A percentile compares a stretch with the other conserved stretches of the same genome.
phyloP scores from a whole-genome alignment of 2,113 vertebrate species.

The Xiphophorus hellerii region DNA sequence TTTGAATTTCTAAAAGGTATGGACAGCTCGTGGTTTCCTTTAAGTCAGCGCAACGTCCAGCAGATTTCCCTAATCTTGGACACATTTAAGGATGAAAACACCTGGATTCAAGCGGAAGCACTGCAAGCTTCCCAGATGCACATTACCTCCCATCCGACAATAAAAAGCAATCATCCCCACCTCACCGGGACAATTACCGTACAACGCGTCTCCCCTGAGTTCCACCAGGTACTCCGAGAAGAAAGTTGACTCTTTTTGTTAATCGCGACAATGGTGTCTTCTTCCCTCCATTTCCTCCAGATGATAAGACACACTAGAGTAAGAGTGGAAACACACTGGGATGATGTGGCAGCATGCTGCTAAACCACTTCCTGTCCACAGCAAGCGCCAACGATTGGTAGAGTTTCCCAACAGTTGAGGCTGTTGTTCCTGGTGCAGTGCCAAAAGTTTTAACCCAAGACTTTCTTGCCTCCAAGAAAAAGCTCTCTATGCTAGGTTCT shows the following conservation, averaged over 20 bases:
- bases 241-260: conserved; percentile 22
- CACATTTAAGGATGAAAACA: conserved; percentile 76
- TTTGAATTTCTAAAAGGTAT: conserved; percentile 30
- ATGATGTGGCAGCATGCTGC: conserved; percentile 63
- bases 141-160: conserved; percentile 80
- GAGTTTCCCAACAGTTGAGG: background rate
- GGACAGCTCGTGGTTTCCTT: conserved; percentile 11
- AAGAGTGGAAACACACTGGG: conserved; percentile 56
- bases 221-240: conserved; percentile 19
- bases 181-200: conserved; percentile 70
- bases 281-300: conserved; percentile 55
- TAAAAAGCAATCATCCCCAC: conserved; percentile 76
- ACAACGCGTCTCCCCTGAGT: conserved; percentile 42
- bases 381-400: conserved; percentile 10
- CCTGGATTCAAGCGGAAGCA: conserved; percentile 82
- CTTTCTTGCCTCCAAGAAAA: background rate
- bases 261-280: conserved; percentile 14
- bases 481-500: background rate
- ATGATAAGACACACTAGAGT: conserved; percentile 60
- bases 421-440: background rate
- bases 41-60: conserved; percentile 18
- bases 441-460: background rate
- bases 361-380: conserved; percentile 60
- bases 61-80: conserved; percentile 73
- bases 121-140: conserved; percentile 75